Conservation (phyloP, 1,140 invertebrate species). For the Panagrolaimus sp. region DNA sequence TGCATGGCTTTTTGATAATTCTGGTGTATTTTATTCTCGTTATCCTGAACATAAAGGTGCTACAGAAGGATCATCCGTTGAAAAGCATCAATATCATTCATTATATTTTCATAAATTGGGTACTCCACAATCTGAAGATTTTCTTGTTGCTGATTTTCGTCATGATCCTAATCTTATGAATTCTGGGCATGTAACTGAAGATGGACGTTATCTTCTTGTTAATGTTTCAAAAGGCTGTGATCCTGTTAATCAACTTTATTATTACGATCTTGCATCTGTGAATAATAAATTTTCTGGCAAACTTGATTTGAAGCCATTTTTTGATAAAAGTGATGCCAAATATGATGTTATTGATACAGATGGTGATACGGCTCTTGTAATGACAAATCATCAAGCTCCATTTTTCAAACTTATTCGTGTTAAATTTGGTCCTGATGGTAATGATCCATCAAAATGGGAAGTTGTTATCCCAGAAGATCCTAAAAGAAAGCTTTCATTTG, state of each 20-base stretch:
- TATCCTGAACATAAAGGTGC: conserved; percentile 74
- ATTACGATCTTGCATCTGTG: conserved; percentile 44
- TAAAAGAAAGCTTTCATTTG: conserved; percentile 82
- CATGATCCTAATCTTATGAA: conserved; percentile 85
- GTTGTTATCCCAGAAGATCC: conserved; percentile 77
- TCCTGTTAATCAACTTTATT: conserved; percentile 51
- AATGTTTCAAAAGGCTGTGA: conserved; percentile 46
- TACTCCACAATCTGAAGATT: conserved; percentile 78
- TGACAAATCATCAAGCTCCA: conserved; percentile 85
- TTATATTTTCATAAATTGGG: conserved; percentile 83
- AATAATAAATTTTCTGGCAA: conserved; percentile 43
- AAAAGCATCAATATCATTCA: conserved; percentile 79
- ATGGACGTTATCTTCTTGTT: conserved; percentile 51
- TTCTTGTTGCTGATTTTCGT: conserved; percentile 80
- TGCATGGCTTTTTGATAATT: conserved; percentile 88
- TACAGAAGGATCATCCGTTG: conserved; percentile 82
- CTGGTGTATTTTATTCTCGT: conserved; percentile 87
- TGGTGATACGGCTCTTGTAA: conserved; percentile 74
- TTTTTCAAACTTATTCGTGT: conserved; percentile 82
- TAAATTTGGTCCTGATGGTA: conserved; percentile 71
- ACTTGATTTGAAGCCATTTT: conserved; percentile 58
- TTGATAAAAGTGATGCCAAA: conserved; percentile 84
- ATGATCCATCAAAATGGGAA: conserved; percentile 68
- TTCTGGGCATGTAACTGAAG: conserved; percentile 46
- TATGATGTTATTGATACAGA: conserved; percentile 89